A percentile compares a stretch with the other conserved stretches of the same genome.
Evolutionary conservation across 1,140 invertebrate genomes (phyloP).

Genomic region (Lasioglossum baleicum): DNA sequence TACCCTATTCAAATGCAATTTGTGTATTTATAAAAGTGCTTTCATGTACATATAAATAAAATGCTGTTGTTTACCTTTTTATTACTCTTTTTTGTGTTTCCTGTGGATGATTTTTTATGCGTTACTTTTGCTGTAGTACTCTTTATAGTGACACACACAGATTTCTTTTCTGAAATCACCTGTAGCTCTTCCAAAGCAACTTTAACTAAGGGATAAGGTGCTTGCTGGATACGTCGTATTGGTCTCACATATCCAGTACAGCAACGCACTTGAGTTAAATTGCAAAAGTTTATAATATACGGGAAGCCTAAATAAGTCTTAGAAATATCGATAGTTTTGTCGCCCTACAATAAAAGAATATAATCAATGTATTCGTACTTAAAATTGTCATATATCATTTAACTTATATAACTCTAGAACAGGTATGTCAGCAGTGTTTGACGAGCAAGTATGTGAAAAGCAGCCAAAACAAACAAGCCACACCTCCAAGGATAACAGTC

Average conservation of each 20-base stretch:
- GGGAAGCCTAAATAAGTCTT: conserved; percentile 86
- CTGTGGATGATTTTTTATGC: conserved; percentile 72
- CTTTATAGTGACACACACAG: conserved; percentile 64
- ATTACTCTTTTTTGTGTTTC: conserved; percentile 71
- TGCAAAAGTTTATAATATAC: conserved; percentile 90
- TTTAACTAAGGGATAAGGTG: conserved; percentile 89
- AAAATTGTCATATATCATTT: not conserved
- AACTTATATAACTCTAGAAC: not conserved
- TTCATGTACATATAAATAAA: conserved; percentile 7
- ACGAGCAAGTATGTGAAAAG: not conserved
- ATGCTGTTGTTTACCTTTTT: conserved; percentile 58
- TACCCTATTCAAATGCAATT: conserved; percentile 63
- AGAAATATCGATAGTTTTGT: conserved; percentile 87
- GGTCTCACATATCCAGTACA: conserved; percentile 86
- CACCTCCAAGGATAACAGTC: not conserved
- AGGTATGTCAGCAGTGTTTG: not conserved
- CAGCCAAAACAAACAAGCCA: not conserved
- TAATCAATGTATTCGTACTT: not conserved
- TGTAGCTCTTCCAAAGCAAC: conserved; percentile 82
- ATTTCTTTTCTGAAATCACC: conserved; percentile 65
- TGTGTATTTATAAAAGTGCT: conserved; percentile 1
- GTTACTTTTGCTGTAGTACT: conserved; percentile 69
- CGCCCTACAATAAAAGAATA: conserved; percentile 81
- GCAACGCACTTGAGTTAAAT: conserved; percentile 87
- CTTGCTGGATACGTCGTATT: conserved; percentile 88